Evolutionary conservation across 2,888 invertebrate species (phyloP), one percentile per base, ranked within the genome.

Genomic region (Epinotia ramella): DNA sequence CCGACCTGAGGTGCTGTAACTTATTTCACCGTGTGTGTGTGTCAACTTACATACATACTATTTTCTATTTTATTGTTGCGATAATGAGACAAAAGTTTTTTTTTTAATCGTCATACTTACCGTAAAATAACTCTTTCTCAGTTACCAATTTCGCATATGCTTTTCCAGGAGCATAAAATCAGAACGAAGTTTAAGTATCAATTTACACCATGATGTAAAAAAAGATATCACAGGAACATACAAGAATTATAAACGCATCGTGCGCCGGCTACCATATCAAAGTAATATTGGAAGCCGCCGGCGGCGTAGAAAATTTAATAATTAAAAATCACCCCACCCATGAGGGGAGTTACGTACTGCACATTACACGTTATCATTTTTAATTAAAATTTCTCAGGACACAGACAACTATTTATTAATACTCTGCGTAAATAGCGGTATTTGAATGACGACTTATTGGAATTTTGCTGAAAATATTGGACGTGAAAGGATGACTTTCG

Each of bases 291-390:
- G 84, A 87, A 83, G 85, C 86, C 86, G 89, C 89, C 87, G 86
- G 79, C 84, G 89, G 92, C 91, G 91, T 90, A 91, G 90, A 93
- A 88, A 91, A 91, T 93, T 92, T 93, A 93, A 93, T 93, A 92
- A 94, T 93, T 93, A 93, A 94, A 94, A 94, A 93, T 91, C 93
- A 90, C 93, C 93, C 93, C 90, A 87, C 83, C 87, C 84, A 81
- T 83, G 82, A 84, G 85, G 88, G 90, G 89, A 87, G 84, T 80
- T 81, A 72, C 71, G 66, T 83, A 88, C 87, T 87, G 90, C 87
- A 90, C 88, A 91, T 92, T 89, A 91, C 87, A 84, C 87, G 90
- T 90, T 92, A 92, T 91, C 89, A 92, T 89, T 93, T 93, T 94
- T 92, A 92, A 91, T 91, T 91, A 91, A 91, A 88, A 89, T 86